Conservation (phyloP, 2,113 vertebrate species). For the Orthonyx spaldingii region DNA sequence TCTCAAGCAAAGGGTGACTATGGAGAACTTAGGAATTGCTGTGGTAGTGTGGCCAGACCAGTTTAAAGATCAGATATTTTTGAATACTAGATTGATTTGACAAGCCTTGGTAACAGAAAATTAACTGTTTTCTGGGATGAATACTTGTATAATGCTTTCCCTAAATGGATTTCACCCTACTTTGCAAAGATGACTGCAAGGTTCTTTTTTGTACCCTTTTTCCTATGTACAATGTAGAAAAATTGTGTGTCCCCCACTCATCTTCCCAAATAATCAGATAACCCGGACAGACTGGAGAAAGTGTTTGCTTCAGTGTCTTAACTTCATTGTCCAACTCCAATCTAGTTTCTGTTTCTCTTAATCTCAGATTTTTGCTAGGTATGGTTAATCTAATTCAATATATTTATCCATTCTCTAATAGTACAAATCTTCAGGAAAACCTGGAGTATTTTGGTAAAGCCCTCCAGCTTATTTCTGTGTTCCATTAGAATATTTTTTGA, state of each 20-base stretch:
- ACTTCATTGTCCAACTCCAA: neutral
- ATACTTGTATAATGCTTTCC: neutral
- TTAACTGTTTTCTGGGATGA: neutral
- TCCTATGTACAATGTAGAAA: neutral
- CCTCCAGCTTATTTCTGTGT: neutral
- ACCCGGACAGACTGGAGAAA: neutral
- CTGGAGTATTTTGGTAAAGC: neutral
- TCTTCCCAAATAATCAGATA: neutral
- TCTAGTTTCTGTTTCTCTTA: neutral
- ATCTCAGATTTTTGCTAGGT: neutral
- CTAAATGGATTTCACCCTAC: neutral
- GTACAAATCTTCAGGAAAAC: neutral
- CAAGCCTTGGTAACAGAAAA: neutral
- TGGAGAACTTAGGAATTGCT: neutral
- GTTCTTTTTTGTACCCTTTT: neutral
- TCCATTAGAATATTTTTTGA: neutral
- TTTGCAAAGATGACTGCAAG: neutral
- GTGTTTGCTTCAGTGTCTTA: neutral
- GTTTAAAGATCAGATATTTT: neutral
- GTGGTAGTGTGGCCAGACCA: neutral
- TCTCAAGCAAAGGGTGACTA: neutral
- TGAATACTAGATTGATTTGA: neutral
- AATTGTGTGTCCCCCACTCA: accelerated
- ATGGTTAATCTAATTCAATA: neutral
- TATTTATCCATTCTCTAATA: neutral